Percentiles rank a stretch among this genome's conserved stretches.
These are phyloP conservation scores for Xylota segnis DNA, from an alignment of 2,888 invertebrate genomes.

Conservation along the genomic window DNA sequence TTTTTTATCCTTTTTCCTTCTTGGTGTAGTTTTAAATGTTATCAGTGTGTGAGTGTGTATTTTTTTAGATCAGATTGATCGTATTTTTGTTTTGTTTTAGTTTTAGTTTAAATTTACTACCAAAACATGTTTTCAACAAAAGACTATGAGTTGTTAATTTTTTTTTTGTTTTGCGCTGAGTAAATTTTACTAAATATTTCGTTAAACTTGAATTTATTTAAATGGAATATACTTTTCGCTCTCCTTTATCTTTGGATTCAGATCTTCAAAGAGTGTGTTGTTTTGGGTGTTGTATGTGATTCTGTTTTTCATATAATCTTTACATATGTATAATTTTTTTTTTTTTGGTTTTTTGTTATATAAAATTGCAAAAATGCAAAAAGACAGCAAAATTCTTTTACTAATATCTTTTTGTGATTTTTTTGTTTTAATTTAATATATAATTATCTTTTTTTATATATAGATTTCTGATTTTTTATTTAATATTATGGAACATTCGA, in stretches of 20 bases:
- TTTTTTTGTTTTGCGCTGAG: conserved; percentile 79
- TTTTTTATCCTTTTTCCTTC: conserved; percentile 49
- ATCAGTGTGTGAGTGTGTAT: conserved; percentile 41
- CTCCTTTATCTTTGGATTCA: conserved; percentile 23
- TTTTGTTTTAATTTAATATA: conserved; percentile 78
- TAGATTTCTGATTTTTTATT: conserved; percentile 77
- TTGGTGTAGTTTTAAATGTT: conserved; percentile 47
- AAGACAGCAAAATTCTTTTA: conserved; percentile 82
- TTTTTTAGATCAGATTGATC: conserved; percentile 59
- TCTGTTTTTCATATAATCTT: conserved; percentile 59
- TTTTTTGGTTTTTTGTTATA: conserved; percentile 79
- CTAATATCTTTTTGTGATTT: conserved; percentile 77
- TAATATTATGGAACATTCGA: conserved; percentile 83
- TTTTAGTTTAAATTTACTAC: conserved; percentile 57
- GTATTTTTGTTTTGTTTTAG: conserved; percentile 47
- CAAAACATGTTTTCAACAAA: conserved; percentile 30
- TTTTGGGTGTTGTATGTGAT: conserved; percentile 56
- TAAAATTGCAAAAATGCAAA: conserved; percentile 85
- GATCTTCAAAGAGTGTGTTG: conserved; percentile 51
- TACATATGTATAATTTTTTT: conserved; percentile 69
- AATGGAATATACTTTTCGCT: conserved; percentile 19
- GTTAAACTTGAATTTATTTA: conserved; percentile 30
- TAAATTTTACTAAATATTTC: conserved; percentile 83
- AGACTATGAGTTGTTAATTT: conserved; percentile 10
- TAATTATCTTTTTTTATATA: conserved; percentile 77